Base-by-base conservation (phyloP, 1,140 invertebrate genomes). In the Ectropis grisescens region DNA sequence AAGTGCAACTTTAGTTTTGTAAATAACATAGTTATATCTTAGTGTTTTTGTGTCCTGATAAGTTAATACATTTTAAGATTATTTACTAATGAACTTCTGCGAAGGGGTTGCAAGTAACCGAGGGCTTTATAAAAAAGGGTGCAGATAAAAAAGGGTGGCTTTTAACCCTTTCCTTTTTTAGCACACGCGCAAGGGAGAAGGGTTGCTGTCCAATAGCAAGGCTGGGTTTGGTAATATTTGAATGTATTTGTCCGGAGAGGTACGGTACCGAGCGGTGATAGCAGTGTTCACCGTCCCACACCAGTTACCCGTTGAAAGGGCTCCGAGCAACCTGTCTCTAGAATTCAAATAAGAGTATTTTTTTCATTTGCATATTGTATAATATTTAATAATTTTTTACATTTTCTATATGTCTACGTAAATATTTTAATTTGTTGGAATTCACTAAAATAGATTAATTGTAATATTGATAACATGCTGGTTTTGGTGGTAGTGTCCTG, bases 151-250 rank as follows among this genome's bases (percentile, higher is more conserved):
- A 69, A 55, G 74, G 74, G 68, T 72, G 51, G 47, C 60, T 64
- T 59, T 65, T 58, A 79, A 74, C 74, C 74, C 69, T 75, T 74
- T 59, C 43, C 14, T 68, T 76, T 72, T 80, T 80, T 76, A 76
- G 71, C 74, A 80, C 74, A 76, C 50, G 74, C 74, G 71, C 71
- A 76, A 70, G 66, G 47, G 61, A 61, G 57, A 71, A 59, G 48
- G 67, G 57, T 46, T 52, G 52, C 51, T 60, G 49, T 49, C 74
- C 74, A 80, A 80, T 80, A 29, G 52, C 41, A 76, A 42, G 33
- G 41, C 52, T 60, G 59, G 39, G 45, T 67, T 62, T 58, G 30
- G 29, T 30, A 50, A 60, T 19, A 47, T 67, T 66, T 53, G 53
- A 70, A 66, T 62, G 51, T 68, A 66, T 72, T 66, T 37, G 58